Percentiles rank a stretch among this genome's conserved stretches.
Conservation (phyloP, 2,888 invertebrate species). For the Phyllotreta striolata region DNA sequence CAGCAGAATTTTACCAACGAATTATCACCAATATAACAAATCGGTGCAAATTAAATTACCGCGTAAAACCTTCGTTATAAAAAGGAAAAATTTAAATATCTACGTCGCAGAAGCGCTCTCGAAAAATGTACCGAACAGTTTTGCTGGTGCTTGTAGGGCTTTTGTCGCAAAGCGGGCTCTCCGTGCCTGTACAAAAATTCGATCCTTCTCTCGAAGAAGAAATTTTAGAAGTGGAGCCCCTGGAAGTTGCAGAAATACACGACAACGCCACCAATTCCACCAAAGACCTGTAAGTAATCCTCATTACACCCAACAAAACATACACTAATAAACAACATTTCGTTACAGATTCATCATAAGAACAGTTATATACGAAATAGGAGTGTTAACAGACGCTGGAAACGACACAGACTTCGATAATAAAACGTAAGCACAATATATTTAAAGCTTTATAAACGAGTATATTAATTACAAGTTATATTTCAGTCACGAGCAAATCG, state of each 20-base stretch:
- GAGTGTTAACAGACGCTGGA: conserved; percentile 65
- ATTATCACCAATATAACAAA: too few species aligned
- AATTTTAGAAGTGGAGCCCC: not conserved
- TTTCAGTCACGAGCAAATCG: conserved; percentile 64
- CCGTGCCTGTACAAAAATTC: too few species aligned
- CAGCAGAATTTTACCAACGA: too few species aligned
- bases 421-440: conserved; percentile 53
- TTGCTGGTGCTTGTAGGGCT: too few species aligned
- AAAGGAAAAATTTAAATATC: too few species aligned
- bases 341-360: conserved; percentile 65
- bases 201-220: not conserved
- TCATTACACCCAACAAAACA: too few species aligned
- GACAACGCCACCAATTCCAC: conserved; percentile 11
- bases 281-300: conserved; percentile 36
- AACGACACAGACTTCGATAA: conserved; percentile 55
- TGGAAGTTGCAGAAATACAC: not conserved
- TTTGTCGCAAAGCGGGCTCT: too few species aligned
- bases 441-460: not conserved
- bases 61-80: too few species aligned
- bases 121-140: too few species aligned
- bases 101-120: too few species aligned
- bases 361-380: conserved; percentile 69
- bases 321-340: too few species aligned
- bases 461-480: conserved; percentile 11
- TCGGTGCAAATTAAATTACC: too few species aligned